Evolutionary conservation across 2,888 invertebrate species (phyloP).

Genomic region (Alitta virens): DNA sequence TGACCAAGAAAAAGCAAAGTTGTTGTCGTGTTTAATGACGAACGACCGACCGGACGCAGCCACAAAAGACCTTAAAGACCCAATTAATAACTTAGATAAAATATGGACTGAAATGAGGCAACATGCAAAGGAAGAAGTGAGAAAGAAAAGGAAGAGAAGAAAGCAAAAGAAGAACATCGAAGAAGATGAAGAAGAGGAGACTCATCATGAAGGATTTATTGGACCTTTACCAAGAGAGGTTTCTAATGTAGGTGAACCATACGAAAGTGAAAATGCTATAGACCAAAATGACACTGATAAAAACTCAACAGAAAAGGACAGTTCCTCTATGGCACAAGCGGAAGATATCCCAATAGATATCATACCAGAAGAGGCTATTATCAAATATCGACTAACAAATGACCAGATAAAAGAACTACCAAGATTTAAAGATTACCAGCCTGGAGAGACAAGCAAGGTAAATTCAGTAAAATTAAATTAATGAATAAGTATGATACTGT

Average conservation of each 20-base stretch:
- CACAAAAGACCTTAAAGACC: slow-evolving; percentile 29
- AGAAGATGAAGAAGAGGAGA: slow-evolving; percentile 1
- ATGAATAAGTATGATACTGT: background rate
- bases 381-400: slow-evolving; percentile 33
- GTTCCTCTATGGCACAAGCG: background rate
- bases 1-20: slow-evolving; percentile 24
- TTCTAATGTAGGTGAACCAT: no score
- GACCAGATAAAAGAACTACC: slow-evolving; percentile 40
- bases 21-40: slow-evolving; percentile 22
- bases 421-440: slow-evolving; percentile 41
- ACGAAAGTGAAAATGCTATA: no score
- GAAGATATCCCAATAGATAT: slow-evolving; percentile 22
- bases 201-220: background rate
- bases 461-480: slow-evolving; percentile 16
- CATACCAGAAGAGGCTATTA: slow-evolving; percentile 37
- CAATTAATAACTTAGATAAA: slow-evolving; percentile 36
- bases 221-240: no score
- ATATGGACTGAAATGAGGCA: slow-evolving; percentile 11
- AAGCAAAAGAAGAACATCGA: background rate
- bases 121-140: background rate
- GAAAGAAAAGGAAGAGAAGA: background rate
- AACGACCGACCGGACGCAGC: slow-evolving; percentile 16
- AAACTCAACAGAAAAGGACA: background rate
- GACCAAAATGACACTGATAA: no score
- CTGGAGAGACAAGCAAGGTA: slow-evolving; percentile 43